Conservation (phyloP, 2,888 invertebrate genomes). For the Aspidapion aeneum region DNA sequence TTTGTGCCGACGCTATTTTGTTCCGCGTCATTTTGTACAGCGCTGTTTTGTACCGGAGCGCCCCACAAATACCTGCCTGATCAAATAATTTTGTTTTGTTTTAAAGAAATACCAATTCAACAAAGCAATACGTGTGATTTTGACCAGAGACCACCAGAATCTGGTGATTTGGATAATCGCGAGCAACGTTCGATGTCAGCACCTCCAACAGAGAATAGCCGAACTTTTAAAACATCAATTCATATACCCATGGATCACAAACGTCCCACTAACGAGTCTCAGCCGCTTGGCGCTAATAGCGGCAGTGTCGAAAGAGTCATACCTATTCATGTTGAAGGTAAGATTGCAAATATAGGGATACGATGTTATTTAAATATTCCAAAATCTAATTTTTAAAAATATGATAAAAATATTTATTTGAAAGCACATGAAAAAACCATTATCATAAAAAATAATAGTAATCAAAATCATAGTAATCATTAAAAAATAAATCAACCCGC, state of each 20-base stretch:
- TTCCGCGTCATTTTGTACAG: too few species aligned
- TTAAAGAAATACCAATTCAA: constrained; percentile 36
- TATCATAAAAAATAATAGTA: too few species aligned
- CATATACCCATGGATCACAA: constrained; percentile 44
- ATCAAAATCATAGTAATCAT: too few species aligned
- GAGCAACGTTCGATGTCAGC: constrained; percentile 76
- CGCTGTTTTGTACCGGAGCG: too few species aligned
- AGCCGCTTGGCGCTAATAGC: constrained; percentile 21
- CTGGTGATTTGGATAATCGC: constrained; percentile 56
- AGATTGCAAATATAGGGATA: too few species aligned
- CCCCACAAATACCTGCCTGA: too few species aligned
- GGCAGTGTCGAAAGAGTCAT: constrained; percentile 71
- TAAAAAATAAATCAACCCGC: too few species aligned
- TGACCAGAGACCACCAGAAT: constrained; percentile 56
- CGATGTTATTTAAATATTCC: too few species aligned
- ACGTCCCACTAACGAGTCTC: constrained; percentile 35
- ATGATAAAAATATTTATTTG: too few species aligned
- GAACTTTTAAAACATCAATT: constrained; percentile 42
- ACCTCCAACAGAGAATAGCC: constrained; percentile 64
- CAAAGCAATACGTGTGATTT: constrained; percentile 75
- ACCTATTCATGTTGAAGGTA: constrained; percentile 83
- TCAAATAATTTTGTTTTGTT: too few species aligned
- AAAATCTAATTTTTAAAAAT: too few species aligned
- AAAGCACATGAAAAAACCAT: too few species aligned
- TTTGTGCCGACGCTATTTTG: neutral